Percentiles rank a stretch among this genome's conserved stretches.
phyloP scores from a whole-genome alignment of 1,140 invertebrate genomes.

The Coelopa frigida region DNA sequence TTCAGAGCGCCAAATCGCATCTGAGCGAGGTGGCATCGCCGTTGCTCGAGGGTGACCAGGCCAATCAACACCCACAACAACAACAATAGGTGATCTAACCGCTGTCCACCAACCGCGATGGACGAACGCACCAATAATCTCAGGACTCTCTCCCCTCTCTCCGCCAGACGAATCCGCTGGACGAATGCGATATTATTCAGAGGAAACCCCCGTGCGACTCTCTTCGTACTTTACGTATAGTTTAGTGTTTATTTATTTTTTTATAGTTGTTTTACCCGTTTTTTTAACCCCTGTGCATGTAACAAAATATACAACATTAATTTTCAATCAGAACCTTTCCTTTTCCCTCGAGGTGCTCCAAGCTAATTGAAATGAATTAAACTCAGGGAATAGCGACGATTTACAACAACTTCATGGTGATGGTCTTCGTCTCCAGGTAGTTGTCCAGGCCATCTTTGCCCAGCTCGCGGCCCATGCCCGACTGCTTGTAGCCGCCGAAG shows the following conservation, averaged over 20 bases:
- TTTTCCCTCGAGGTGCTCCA: too few relatives aligned
- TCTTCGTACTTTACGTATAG: too few relatives aligned
- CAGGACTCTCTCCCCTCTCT: too few relatives aligned
- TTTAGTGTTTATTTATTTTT: conserved; percentile 10
- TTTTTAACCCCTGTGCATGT: conserved; percentile 8
- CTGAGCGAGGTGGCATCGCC: conserved; percentile 32
- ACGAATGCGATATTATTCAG: too few relatives aligned
- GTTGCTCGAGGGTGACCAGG: conserved; percentile 16
- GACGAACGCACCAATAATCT: too few relatives aligned
- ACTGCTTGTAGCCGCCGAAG: conserved; percentile 84
- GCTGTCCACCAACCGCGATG: too few relatives aligned
- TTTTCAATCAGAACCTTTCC: too few relatives aligned
- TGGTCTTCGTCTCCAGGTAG: conserved; percentile 67
- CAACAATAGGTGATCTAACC: too few relatives aligned
- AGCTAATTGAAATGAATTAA: background rate
- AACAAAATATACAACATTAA: too few relatives aligned
- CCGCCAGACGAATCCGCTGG: too few relatives aligned
- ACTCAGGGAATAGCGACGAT: background rate
- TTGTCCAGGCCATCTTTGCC: conserved; percentile 63
- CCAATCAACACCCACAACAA: too few relatives aligned
- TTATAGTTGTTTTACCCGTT: conserved; percentile 1
- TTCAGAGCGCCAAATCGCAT: conserved; percentile 36
- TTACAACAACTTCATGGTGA: conserved; percentile 52
- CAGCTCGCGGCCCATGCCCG: conserved; percentile 73
- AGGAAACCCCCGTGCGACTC: too few relatives aligned